Evolutionary conservation across 2,113 vertebrate species (phyloP).

Genomic region (Pteruthius melanotis): DNA sequence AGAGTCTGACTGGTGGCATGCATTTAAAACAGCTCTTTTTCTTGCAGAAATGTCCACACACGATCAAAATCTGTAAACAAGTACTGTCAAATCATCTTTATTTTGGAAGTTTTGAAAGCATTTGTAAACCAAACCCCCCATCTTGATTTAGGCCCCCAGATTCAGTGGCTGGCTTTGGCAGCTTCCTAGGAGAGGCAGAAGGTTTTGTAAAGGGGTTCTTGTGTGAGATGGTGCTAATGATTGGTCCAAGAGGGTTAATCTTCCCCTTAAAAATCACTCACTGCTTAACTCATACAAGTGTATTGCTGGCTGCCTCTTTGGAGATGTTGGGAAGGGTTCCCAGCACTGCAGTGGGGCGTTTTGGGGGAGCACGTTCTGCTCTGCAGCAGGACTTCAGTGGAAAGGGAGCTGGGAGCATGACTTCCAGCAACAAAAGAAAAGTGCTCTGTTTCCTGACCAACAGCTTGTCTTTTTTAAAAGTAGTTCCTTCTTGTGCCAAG

Average conservation of each 20-base stretch:
- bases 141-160: not conserved
- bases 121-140: not conserved
- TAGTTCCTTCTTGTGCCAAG: not conserved
- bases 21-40: not conserved
- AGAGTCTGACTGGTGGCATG: not conserved
- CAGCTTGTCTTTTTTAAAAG: not conserved
- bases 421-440: not conserved
- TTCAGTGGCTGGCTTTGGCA: not conserved
- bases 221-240: not conserved
- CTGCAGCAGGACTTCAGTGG: not conserved
- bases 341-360: not conserved
- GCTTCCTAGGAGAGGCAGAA: not conserved
- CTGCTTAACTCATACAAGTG: not conserved
- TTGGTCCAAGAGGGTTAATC: not conserved
- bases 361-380: accelerated
- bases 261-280: not conserved
- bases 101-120: not conserved
- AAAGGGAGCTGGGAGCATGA: not conserved
- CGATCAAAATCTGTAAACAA: not conserved
- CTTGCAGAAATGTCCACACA: not conserved
- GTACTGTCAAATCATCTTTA: not conserved
- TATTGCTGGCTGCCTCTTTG: not conserved
- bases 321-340: accelerated
- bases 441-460: not conserved
- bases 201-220: not conserved